Evolutionary conservation across 2,113 vertebrate species (phyloP), one percentile per base, ranked within the genome.

Genomic region (Motacilla tschutschensis): DNA sequence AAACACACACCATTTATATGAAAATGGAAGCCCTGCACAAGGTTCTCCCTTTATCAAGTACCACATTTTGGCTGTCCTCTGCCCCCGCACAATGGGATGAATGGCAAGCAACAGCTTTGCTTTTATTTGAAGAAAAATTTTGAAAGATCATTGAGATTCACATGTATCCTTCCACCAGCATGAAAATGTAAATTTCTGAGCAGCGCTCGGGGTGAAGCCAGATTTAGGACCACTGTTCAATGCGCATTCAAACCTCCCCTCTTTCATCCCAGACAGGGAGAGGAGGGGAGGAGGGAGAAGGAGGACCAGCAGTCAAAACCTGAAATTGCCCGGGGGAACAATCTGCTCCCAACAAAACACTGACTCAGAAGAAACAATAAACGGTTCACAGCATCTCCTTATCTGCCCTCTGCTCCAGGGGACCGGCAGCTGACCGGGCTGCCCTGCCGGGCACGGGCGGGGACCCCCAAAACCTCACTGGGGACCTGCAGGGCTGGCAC

Each of bases 151-250:
- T 41, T 86, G 86, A 88, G 83, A 89, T 86, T 78, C 83, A 88
- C 78, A 54, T n/a, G 47, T 85, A 78, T 47, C 66, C 59, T 29
- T 78, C 40, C 43, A 65, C 41, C 57, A 80, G 73, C 90, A 83
- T 58, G 66, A 89, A 89, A 92, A 92, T 70, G 69, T 77, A 83
- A 89, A 94, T 85, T 85, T 80, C 76, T 1, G 1, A 80, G 74
- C 60, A 35, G 65, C 0, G 16, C 53, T 36, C 36, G 2, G 1
- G 69, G 35, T 29, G 83, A 70, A 71, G 57, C 38, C 87, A 94
- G 91, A 91, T 90, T 93, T 90, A 90, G 87, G 85, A 89, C 29
- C 78, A 48, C 38, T 75, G 83, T 76, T 89, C 64, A 77, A 38
- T 79, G 79, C 57, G 79, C 73, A 91, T 83, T 87, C 79, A 85